A percentile compares a stretch with the other conserved stretches of the same genome.
Evolutionary conservation across 1,140 invertebrate genomes (phyloP).

Genomic region (Drosophila lacteicornis): DNA sequence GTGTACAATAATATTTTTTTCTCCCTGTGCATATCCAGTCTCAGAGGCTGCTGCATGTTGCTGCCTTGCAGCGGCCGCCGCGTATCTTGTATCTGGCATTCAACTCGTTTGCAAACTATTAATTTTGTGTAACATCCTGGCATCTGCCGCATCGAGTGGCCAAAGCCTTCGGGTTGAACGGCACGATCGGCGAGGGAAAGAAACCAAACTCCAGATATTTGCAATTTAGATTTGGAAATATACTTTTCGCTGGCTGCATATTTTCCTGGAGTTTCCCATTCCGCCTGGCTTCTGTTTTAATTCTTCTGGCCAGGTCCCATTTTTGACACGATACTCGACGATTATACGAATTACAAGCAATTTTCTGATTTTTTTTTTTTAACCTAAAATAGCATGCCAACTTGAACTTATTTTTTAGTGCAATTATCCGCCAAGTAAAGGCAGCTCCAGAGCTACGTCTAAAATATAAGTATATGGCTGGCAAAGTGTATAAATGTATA

Average conservation of each 20-base stretch:
- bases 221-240: slow-evolving; percentile 60
- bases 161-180: slow-evolving; percentile 65
- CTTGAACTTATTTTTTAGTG: slow-evolving; percentile 29
- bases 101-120: slow-evolving; percentile 82
- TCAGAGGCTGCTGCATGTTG: slow-evolving; percentile 22
- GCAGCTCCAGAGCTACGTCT: neutral
- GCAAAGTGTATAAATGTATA: slow-evolving; percentile 21
- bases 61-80: slow-evolving; percentile 44
- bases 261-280: slow-evolving; percentile 7
- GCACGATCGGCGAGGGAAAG: slow-evolving; percentile 31
- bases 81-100: slow-evolving; percentile 79
- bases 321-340: slow-evolving; percentile 28
- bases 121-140: slow-evolving; percentile 79
- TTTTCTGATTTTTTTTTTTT: slow-evolving; percentile 31
- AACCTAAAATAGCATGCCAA: slow-evolving; percentile 28
- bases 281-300: slow-evolving; percentile 24
- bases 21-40: slow-evolving; percentile 16
- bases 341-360: slow-evolving; percentile 37
- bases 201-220: slow-evolving; percentile 48
- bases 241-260: slow-evolving; percentile 21
- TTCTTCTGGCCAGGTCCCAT: slow-evolving; percentile 13
- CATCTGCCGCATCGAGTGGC: slow-evolving; percentile 61
- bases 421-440: slow-evolving; percentile 16
- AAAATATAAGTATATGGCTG: slow-evolving; percentile 17
- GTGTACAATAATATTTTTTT: too few relatives aligned